Evolutionary conservation across 1,140 invertebrate species (phyloP), one percentile per base, ranked within the genome.

Genomic region (Solenopsis fugax): DNA sequence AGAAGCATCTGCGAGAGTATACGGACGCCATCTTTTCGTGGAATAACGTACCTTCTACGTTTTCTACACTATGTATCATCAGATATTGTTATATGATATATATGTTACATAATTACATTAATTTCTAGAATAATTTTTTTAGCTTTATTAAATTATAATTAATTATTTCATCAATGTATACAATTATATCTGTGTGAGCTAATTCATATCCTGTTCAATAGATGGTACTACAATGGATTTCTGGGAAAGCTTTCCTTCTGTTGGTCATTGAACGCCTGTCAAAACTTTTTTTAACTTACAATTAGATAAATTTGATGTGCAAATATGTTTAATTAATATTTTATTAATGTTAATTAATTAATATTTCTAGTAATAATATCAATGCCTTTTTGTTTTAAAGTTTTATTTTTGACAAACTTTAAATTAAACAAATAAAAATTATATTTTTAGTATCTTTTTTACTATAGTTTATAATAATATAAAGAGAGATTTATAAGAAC

Each of bases 81-180:
- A 50, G 1, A 34, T 13, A 16, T 41, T 67, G 9, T 62, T 6
- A 37, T 4, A 48, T 75, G 37, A 24, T 60, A 7, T 77, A 16
- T 18, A 13, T 78, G 21, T 50, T 6, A 12, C 4, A 48, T 64
- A 48, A n/a, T n/a, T n/a, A n/a, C n/a, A n/a, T n/a, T n/a, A n/a
- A 50, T 64, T 48, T 34, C 41, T n/a, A 64, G 21, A 0, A 78
- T 78, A 24, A 80, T 67, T 37, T 62, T 65, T 29, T 29, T 29
- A 29, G 16, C 13, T 34, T 37, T 24, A 4, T 80, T 52, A 18
- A 34, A 18, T 21, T n/a, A 6, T 64, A 76, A 41, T 60, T 48
- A n/a, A 54, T n/a, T 16, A 3, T 48, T 9, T 77, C 5, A 76
- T 45, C 10, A 60, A 12, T 48, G 7, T 4, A 4, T 77, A 62